Evolutionary conservation across 37 sponge, comb jelly and placozoan genomes (phyloP).

Genomic region (Chondrilla cf. caribensis): DNA sequence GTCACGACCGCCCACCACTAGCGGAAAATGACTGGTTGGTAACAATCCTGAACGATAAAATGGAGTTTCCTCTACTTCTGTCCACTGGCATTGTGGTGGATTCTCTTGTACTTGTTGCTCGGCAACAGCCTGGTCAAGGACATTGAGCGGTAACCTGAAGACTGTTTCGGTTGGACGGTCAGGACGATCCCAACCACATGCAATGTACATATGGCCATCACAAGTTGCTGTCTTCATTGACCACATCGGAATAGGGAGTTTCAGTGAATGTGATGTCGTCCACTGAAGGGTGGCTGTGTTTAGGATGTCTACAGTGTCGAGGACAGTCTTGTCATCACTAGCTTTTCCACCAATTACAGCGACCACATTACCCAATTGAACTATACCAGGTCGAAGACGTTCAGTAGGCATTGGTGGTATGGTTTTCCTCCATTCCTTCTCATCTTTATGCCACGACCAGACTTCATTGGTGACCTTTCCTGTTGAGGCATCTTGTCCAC

Average conservation of each 20-base stretch:
- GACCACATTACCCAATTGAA: not conserved
- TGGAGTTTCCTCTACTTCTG: no score
- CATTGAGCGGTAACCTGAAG: no score
- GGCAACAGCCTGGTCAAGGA: no score
- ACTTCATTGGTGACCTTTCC: not conserved
- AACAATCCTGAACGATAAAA: no score
- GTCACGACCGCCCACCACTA: no score
- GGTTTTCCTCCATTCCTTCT: not conserved
- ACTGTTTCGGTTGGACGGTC: no score
- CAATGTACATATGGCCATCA: no score
- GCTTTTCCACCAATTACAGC: not conserved
- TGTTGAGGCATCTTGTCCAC: not conserved
- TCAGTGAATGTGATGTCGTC: not conserved
- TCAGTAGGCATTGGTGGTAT: not conserved
- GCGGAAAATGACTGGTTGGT: no score
- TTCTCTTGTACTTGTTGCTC: no score
- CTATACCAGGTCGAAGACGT: not conserved
- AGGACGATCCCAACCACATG: no score
- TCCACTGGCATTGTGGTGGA: no score
- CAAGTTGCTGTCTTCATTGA: not conserved
- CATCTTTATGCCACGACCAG: not conserved
- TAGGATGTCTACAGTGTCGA: not conserved
- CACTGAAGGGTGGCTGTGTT: not conserved
- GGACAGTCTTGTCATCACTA: not conserved
- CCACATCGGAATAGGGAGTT: not conserved